Percentiles rank a stretch among this genome's conserved stretches.
These are phyloP conservation scores for Thyatira batis DNA, from an alignment of 2,888 invertebrate genomes.

Conservation along the genomic window DNA sequence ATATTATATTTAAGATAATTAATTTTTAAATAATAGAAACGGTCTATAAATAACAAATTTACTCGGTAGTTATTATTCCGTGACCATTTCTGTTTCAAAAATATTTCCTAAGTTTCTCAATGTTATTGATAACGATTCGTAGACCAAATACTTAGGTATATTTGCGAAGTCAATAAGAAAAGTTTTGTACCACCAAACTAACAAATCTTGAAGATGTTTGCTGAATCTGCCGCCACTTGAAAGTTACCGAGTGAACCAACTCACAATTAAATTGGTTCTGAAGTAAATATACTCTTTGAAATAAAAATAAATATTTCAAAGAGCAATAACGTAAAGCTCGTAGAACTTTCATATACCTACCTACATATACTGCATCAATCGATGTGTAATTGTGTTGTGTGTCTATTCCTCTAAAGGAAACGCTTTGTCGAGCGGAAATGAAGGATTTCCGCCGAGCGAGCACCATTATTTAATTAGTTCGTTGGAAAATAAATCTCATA, in stretches of 20 bases:
- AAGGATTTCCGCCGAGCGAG: constrained; percentile 37
- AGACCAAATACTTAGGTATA: background rate
- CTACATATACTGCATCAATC: no score
- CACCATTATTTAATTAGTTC: constrained; percentile 1
- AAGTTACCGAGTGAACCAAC: background rate
- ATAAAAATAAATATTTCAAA: background rate
- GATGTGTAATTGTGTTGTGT: constrained; percentile 1
- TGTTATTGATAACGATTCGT: no score
- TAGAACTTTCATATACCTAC: background rate
- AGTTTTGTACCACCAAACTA: background rate
- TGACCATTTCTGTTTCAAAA: no score
- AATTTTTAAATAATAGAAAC: no score
- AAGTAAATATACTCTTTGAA: background rate
- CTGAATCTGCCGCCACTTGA: background rate
- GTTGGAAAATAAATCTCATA: background rate
- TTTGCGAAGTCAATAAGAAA: background rate
- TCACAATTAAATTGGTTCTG: background rate
- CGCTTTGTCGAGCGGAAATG: constrained; percentile 46
- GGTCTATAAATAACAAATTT: no score
- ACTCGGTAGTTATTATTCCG: no score
- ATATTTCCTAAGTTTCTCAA: no score
- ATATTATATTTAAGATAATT: no score
- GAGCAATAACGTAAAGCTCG: background rate
- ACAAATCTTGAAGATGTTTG: background rate
- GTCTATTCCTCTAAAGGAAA: constrained; percentile 33